Conservation (phyloP, 2,888 invertebrate genomes). For the Lasioglossum lativentre region DNA sequence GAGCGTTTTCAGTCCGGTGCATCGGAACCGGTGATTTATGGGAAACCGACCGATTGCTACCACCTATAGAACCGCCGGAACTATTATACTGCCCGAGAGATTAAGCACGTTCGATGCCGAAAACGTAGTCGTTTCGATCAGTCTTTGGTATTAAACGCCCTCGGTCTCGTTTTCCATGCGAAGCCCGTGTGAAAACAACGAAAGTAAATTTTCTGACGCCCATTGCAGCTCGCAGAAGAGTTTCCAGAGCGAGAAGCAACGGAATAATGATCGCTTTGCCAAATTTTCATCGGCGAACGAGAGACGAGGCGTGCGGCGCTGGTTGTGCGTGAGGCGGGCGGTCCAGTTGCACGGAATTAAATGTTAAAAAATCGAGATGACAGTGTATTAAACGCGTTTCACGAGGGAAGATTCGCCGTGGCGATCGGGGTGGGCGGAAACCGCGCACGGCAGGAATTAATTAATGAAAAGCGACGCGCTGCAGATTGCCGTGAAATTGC, state of each 20-base stretch:
- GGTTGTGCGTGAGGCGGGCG: conserved; percentile 38
- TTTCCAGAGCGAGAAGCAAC: neutral
- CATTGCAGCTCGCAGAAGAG: neutral
- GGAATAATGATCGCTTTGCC: neutral
- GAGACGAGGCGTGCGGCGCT: neutral
- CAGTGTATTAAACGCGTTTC: conserved; percentile 55
- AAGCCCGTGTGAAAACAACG: neutral
- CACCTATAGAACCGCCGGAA: neutral
- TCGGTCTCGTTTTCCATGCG: neutral
- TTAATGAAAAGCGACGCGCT: conserved; percentile 54
- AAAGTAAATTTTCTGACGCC: neutral
- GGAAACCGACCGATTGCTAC: neutral
- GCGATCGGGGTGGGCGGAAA: conserved; percentile 20
- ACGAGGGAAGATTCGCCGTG: conserved; percentile 44
- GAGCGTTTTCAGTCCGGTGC: conserved; percentile 26
- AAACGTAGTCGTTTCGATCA: neutral
- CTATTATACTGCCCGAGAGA: neutral
- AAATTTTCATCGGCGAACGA: neutral
- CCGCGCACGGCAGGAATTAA: conserved; percentile 46
- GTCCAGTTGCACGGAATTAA: conserved; percentile 29
- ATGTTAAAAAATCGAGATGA: conserved; percentile 49
- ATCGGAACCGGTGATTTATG: neutral
- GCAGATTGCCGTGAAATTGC: conserved; percentile 61
- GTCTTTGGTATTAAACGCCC: neutral
- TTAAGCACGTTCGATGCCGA: neutral